Percentiles rank a stretch among this genome's conserved stretches.
Conservation (phyloP, 2,888 invertebrate genomes). For the Oeneis ivallda region DNA sequence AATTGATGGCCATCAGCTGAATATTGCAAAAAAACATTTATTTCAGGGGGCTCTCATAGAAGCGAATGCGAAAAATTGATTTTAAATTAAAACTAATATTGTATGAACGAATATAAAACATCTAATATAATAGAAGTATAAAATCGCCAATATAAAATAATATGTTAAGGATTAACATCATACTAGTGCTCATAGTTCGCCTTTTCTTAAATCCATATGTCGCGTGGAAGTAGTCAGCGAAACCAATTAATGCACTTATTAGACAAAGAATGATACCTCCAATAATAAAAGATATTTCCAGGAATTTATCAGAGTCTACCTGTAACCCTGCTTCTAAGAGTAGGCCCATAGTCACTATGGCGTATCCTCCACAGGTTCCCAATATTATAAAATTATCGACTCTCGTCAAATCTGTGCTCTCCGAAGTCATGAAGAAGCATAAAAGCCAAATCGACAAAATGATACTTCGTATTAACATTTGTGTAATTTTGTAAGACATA, state of each 20-base stretch:
- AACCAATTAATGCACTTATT: slow-evolving; percentile 44
- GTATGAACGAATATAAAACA: slow-evolving; percentile 21
- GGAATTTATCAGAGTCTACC: slow-evolving; percentile 43
- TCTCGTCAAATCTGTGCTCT: slow-evolving; percentile 44
- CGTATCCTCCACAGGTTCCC: slow-evolving; percentile 55
- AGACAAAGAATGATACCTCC: slow-evolving; percentile 47
- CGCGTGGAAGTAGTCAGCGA: slow-evolving; percentile 45
- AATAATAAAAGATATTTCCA: slow-evolving; percentile 47
- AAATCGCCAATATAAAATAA: slow-evolving; percentile 50
- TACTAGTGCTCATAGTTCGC: slow-evolving; percentile 50
- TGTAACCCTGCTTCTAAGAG: slow-evolving; percentile 55
- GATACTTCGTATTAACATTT: slow-evolving; percentile 55
- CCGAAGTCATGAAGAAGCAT: slow-evolving; percentile 53
- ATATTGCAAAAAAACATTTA: no score
- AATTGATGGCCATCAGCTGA: no score
- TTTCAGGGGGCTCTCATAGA: no score
- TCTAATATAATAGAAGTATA: slow-evolving; percentile 15
- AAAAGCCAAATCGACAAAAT: slow-evolving; percentile 48
- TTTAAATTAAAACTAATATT: slow-evolving; percentile 13
- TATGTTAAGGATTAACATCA: slow-evolving; percentile 47
- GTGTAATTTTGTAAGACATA: slow-evolving; percentile 51
- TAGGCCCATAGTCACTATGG: slow-evolving; percentile 53
- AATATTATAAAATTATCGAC: slow-evolving; percentile 50
- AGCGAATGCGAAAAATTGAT: no score
- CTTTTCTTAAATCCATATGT: slow-evolving; percentile 22